These are phyloP conservation scores for Bolborhynchus lineola DNA, from an alignment of 2,113 vertebrate species.

Conservation along the genomic window DNA sequence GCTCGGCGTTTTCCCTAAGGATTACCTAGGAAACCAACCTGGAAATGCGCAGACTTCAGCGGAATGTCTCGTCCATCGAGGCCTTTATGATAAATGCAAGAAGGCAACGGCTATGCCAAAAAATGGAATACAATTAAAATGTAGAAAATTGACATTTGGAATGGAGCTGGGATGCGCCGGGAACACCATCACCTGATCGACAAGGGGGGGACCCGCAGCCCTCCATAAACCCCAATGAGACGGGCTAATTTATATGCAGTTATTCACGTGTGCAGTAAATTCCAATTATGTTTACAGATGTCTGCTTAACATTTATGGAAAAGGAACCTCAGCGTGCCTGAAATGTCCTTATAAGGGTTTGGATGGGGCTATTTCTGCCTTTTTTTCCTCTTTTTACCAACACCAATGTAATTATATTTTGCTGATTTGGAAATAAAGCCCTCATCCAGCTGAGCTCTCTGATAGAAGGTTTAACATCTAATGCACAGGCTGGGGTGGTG, in stretches of 20 bases:
- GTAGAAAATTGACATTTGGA: conserved; percentile 54
- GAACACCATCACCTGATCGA: neutral
- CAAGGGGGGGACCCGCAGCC: conserved; percentile 15
- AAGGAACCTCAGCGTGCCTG: conserved; percentile 59
- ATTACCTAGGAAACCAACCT: conserved; percentile 13
- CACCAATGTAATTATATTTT: conserved; percentile 55
- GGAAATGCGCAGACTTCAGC: neutral
- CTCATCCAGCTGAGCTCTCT: conserved; percentile 14
- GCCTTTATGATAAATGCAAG: conserved; percentile 24
- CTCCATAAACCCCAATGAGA: conserved; percentile 8
- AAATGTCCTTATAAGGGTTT: conserved; percentile 53
- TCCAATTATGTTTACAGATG: conserved; percentile 89
- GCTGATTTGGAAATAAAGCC: neutral
- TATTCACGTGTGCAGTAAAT: conserved; percentile 90
- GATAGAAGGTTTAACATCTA: conserved; percentile 4
- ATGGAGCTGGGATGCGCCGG: neutral
- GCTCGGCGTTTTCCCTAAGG: neutral
- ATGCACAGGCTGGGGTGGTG: neutral
- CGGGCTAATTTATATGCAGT: conserved; percentile 84
- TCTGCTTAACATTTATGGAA: conserved; percentile 83
- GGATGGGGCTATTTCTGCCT: neutral
- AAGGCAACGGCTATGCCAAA: neutral
- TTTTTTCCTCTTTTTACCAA: neutral
- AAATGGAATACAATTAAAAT: conserved; percentile 2
- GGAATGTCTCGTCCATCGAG: neutral